phyloP scores from a whole-genome alignment of 2,113 vertebrate species.

The Sminthopsis crassicaudata region DNA sequence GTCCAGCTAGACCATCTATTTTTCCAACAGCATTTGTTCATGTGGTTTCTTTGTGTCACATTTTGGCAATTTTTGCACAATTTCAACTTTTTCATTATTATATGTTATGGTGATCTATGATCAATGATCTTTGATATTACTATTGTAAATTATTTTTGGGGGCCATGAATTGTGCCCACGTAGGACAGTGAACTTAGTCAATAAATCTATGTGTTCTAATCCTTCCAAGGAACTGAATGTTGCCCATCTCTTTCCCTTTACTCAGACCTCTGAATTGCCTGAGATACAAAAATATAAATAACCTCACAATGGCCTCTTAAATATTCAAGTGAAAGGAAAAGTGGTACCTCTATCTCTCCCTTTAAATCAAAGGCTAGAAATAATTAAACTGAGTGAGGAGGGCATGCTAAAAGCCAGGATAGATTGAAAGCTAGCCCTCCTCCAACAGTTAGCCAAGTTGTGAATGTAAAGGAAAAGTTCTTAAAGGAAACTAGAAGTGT shows the following conservation, averaged over 20 bases:
- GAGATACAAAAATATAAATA: background rate
- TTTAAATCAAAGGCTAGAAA: background rate
- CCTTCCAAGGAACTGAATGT: background rate
- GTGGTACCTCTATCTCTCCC: background rate
- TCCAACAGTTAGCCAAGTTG: background rate
- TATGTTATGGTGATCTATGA: background rate
- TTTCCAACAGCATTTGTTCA: background rate
- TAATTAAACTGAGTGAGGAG: background rate
- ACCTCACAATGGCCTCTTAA: background rate
- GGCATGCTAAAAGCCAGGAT: background rate
- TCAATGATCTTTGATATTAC: background rate
- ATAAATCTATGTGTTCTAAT: background rate
- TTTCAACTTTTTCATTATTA: background rate
- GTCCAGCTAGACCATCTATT: background rate
- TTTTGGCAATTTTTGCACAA: background rate
- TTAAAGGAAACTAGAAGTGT: background rate
- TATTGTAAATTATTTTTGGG: background rate
- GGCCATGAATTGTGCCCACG: background rate
- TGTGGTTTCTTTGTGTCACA: background rate
- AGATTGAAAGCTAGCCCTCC: background rate
- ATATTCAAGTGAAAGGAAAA: background rate
- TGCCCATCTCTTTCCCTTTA: background rate
- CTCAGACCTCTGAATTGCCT: background rate
- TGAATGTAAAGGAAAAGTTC: background rate
- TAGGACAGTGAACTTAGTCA: background rate